phyloP scores from a whole-genome alignment of 2,888 invertebrate species.

The Drosophila subquinaria region DNA sequence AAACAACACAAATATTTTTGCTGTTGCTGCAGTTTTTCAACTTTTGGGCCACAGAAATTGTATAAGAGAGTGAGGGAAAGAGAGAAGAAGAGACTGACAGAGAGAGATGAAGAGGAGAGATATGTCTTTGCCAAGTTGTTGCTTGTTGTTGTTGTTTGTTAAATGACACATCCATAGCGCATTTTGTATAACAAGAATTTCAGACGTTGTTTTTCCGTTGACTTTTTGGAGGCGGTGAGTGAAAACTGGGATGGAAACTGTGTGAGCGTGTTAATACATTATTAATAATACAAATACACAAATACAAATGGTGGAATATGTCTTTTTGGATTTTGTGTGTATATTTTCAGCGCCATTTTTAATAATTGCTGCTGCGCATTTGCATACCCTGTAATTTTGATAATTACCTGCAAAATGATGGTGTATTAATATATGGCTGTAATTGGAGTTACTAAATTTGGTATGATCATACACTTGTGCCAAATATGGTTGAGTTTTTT shows the following conservation, averaged over 20 bases:
- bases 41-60: conserved; percentile 52
- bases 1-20: conserved; percentile 32
- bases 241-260: conserved; percentile 1
- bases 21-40: conserved; percentile 63
- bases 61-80: conserved; percentile 20
- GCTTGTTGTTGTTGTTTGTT: conserved; percentile 44
- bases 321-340: conserved; percentile 33
- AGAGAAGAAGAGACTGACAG: conserved; percentile 6
- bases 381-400: conserved; percentile 25
- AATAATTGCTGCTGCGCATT: conserved; percentile 38
- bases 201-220: conserved; percentile 32
- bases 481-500: background rate
- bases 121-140: conserved; percentile 60
- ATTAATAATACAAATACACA: conserved; percentile 69
- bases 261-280: conserved; percentile 73
- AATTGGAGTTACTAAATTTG: background rate
- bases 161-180: conserved; percentile 73
- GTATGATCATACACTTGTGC: background rate
- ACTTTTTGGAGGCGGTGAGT: conserved; percentile 26
- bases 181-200: conserved; percentile 63
- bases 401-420: background rate
- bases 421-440: background rate
- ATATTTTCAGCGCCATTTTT: conserved; percentile 41
- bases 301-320: conserved; percentile 50
- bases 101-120: conserved; percentile 34